phyloP scores from a whole-genome alignment of 2,113 vertebrate species.

The Chloroceryle aenea region DNA sequence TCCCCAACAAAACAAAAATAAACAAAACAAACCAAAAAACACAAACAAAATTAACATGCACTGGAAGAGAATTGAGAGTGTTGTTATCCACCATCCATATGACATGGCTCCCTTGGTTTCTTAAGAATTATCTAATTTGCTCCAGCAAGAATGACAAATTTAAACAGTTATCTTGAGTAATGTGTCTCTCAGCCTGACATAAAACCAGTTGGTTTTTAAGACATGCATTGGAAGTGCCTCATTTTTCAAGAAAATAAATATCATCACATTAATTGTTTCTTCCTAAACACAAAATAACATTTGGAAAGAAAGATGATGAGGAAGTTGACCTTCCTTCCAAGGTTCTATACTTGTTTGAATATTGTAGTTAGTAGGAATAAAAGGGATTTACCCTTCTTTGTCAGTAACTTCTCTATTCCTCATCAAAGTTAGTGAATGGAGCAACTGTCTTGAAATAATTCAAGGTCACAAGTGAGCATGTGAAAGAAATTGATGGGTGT shows the following conservation, averaged over 20 bases:
- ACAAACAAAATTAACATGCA: not conserved
- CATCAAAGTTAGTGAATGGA: not conserved
- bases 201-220: not conserved
- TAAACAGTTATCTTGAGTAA: not conserved
- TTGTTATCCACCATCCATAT: not conserved
- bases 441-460: not conserved
- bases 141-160: not conserved
- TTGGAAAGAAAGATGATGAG: not conserved
- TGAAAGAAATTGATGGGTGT: not conserved
- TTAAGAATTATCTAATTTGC: not conserved
- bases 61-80: not conserved
- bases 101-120: not conserved
- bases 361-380: not conserved
- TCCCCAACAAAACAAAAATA: not conserved
- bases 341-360: not conserved
- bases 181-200: not conserved
- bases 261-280: not conserved
- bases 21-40: not conserved
- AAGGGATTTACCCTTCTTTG: not conserved
- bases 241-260: not conserved
- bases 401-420: not conserved
- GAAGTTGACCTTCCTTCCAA: not conserved
- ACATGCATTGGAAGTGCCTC: not conserved
- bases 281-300: not conserved
- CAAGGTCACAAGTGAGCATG: not conserved